Conservation (phyloP, 92 coral and sea anemone species). For the Paramuricea clavata region DNA sequence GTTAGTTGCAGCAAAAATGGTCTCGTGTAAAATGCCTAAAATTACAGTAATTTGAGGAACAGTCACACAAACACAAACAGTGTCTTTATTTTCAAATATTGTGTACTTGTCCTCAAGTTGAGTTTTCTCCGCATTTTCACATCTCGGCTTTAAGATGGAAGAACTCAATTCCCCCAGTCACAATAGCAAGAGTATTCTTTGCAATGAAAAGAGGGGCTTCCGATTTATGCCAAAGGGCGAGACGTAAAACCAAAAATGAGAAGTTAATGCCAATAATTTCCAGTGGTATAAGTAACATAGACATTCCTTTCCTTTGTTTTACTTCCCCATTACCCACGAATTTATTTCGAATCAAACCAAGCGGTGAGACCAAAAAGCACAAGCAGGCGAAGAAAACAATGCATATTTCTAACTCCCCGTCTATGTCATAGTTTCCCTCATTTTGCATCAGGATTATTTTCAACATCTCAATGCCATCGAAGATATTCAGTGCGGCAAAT, state of each 20-base stretch:
- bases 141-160: background rate
- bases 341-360: slow-evolving; percentile 12
- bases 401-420: background rate
- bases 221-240: slow-evolving; percentile 3
- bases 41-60: no score
- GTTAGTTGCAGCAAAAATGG: no score
- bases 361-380: background rate
- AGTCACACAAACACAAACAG: no score
- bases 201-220: slow-evolving; percentile 29
- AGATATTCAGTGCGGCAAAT: slow-evolving; percentile 26
- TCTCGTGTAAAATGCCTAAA: no score
- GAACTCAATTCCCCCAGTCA: background rate
- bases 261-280: slow-evolving; percentile 14
- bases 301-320: background rate
- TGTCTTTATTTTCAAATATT: no score
- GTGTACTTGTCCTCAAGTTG: no score
- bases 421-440: background rate
- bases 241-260: background rate
- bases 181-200: slow-evolving; percentile 1
- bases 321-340: background rate
- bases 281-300: background rate
- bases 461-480: slow-evolving; percentile 30
- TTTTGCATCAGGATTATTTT: slow-evolving; percentile 21
- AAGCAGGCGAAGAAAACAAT: slow-evolving; percentile 11
- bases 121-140: background rate